These are phyloP conservation scores for Teleogryllus oceanicus DNA, from an alignment of 2,888 invertebrate species.

Conservation along the genomic window DNA sequence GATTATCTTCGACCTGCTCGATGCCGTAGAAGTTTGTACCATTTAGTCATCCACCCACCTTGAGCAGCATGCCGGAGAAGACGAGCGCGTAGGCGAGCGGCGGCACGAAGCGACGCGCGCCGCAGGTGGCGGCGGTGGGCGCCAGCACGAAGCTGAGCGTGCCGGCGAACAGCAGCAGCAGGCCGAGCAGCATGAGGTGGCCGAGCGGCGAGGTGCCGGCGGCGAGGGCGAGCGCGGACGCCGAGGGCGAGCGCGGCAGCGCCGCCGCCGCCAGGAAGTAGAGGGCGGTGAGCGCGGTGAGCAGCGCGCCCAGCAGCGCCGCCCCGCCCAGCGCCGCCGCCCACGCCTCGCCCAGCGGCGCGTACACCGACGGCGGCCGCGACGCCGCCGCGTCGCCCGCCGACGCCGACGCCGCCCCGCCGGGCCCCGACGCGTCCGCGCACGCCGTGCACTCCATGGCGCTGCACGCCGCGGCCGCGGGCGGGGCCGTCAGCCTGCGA, in stretches of 20 bases:
- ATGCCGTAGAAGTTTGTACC: too few relatives aligned
- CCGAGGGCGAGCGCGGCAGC: constrained; percentile 27
- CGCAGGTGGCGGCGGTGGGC: constrained; percentile 46
- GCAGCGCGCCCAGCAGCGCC: constrained; percentile 35
- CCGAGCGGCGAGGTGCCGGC: constrained; percentile 44
- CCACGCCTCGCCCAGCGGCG: constrained; percentile 29
- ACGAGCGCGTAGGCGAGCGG: constrained; percentile 48
- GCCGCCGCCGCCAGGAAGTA: constrained; percentile 37
- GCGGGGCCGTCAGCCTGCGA: not conserved
- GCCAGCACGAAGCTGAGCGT: constrained; percentile 37
- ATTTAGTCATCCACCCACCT: constrained; percentile 35
- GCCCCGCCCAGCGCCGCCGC: constrained; percentile 32
- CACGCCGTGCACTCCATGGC: not conserved
- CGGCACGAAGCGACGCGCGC: constrained; percentile 47
- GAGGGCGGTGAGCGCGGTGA: constrained; percentile 34
- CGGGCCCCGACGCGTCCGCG: not conserved
- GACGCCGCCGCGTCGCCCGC: not conserved
- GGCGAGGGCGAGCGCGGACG: constrained; percentile 25
- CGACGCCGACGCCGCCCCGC: not conserved
- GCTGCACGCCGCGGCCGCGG: not conserved
- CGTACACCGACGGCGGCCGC: not conserved
- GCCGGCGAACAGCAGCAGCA: constrained; percentile 47
- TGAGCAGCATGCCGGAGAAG: constrained; percentile 48
- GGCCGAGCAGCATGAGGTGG: constrained; percentile 48
- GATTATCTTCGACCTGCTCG: fast-evolving